These are phyloP conservation scores for Heliocidaris erythrogramma DNA, from an alignment of 35 echinoderm and acorn worm genomes.

Conservation along the genomic window DNA sequence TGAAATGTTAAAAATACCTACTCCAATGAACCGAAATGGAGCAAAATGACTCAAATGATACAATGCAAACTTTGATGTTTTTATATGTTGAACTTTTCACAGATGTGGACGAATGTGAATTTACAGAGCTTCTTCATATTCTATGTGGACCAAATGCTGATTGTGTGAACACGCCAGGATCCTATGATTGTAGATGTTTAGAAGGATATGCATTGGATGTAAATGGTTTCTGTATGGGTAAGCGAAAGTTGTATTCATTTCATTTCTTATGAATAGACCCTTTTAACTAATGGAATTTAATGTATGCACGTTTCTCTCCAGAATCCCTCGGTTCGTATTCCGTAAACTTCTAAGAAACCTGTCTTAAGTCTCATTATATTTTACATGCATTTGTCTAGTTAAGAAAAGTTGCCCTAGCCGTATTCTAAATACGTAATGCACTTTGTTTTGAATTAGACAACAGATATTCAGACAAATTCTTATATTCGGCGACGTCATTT, in stretches of 20 bases:
- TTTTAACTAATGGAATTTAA: not conserved
- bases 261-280: not conserved
- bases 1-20: too few relatives aligned
- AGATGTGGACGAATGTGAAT: constrained; percentile 98
- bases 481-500: too few relatives aligned
- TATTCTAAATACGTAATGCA: too few relatives aligned
- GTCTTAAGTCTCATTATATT: too few relatives aligned
- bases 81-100: not conserved
- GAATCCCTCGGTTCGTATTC: not conserved
- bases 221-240: constrained; percentile 66
- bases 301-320: not conserved
- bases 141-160: constrained; percentile 77
- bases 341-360: not conserved
- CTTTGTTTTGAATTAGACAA: too few relatives aligned
- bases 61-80: too few relatives aligned
- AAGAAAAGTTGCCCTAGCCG: too few relatives aligned
- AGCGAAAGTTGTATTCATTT: not conserved
- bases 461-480: too few relatives aligned
- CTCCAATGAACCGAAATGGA: too few relatives aligned
- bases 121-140: constrained; percentile 64
- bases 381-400: too few relatives aligned
- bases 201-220: constrained; percentile 60
- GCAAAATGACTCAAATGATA: too few relatives aligned
- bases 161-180: constrained; percentile 85
- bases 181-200: constrained; percentile 76